Evolutionary conservation across 1,140 invertebrate species (phyloP).

Genomic region (Drosophila nasuta): DNA sequence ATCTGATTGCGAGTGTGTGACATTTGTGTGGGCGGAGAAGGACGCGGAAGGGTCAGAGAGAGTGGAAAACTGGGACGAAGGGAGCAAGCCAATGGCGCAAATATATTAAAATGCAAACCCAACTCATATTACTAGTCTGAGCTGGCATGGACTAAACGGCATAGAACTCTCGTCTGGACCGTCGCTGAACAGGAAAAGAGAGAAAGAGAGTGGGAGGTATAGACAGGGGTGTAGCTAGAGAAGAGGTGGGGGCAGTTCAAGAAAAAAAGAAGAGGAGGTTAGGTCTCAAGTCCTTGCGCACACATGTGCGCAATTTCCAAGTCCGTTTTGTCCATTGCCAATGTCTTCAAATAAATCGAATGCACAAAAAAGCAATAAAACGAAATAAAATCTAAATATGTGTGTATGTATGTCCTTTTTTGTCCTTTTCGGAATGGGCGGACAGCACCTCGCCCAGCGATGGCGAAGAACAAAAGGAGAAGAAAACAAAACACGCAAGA

Average conservation of each 20-base stretch:
- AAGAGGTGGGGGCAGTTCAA: not conserved
- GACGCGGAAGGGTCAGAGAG: not conserved
- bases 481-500: conserved; percentile 33
- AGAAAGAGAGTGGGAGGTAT: not conserved
- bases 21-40: conserved; percentile 48
- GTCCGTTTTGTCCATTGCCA: conserved; percentile 75
- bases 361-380: conserved; percentile 84
- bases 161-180: conserved; percentile 1
- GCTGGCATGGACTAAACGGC: conserved; percentile 16
- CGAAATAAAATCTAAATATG: conserved; percentile 83
- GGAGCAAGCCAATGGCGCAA: conserved; percentile 43
- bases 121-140: conserved; percentile 73
- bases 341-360: conserved; percentile 81
- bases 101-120: conserved; percentile 84
- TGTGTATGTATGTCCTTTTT: conserved; percentile 62
- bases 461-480: conserved; percentile 1
- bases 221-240: not conserved
- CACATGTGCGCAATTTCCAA: conserved; percentile 83
- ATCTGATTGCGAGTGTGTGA: conserved; percentile 80
- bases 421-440: conserved; percentile 24
- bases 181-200: not conserved
- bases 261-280: not conserved
- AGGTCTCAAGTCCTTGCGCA: conserved; percentile 74
- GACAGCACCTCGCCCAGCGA: conserved; percentile 8
- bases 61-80: too few species aligned